Base-by-base conservation (phyloP, 1,140 invertebrate species). In the Teleopsis dalmanni region DNA sequence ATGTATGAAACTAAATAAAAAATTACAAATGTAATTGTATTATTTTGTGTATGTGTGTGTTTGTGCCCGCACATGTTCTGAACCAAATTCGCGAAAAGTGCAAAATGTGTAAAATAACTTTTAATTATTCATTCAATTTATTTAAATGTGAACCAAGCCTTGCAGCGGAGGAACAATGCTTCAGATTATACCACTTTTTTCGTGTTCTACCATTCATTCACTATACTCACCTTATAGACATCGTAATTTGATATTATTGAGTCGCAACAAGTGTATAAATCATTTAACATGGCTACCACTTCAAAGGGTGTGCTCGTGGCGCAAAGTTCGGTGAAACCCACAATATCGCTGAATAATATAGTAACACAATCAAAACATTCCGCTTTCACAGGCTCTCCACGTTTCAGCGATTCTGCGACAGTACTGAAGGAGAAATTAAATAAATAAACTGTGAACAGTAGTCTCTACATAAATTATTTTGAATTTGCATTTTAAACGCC, bases 271-370 rank as follows among this genome's bases (percentile, higher is more conserved):
- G 91, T 93, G 72, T 95, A 95, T 14, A 95, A 78, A 68, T 93
- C 90, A 70, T 95, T 91, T 2, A 91, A 76, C 46, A 91, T 76
- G 71, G 89, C 87, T 2, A 91, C 88, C 18, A 92, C 87, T 75
- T 92, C 85, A 62, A 89, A 87, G 2, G 88, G 87, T 8, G 85
- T 89, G 34, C 83, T 87, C 58, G 85, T 80, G 11, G 91, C 89
- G 9, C 92, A 95, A 48, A 97, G 89, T 26, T 84, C 86, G 4
- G 94, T 98, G 72, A 98, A 98, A 3, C 94, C 94, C 21, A 97
- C 94, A 58, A 98, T 96, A 70, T 97, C 94, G 43, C 72, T 75
- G 48, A 95, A 94, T 65, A 92, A 91, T 50, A 95, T 93, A 0
- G 90, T 93, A 31, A 95, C 91, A 65, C 90, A 87, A 48, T 80